Evolutionary conservation across 23 tunicate genomes (phyloP).

Genomic region (Corella eumyota): DNA sequence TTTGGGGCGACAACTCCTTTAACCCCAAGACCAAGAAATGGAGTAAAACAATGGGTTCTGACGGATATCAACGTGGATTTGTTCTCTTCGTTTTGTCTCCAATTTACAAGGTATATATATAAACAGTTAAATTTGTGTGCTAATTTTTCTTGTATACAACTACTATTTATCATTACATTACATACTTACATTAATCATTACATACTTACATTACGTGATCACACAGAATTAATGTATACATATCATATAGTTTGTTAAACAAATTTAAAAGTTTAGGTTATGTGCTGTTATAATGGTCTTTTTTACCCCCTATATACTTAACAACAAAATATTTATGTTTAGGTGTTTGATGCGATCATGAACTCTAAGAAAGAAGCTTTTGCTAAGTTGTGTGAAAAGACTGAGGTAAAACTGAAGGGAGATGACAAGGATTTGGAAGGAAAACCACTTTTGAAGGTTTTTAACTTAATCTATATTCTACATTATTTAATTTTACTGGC

Average conservation of each 20-base stretch:
- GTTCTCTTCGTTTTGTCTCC: conserved; percentile 66
- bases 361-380: conserved; percentile 38
- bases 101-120: conserved; percentile 63
- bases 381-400: conserved; percentile 34
- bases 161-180: too few species aligned
- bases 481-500: too few species aligned
- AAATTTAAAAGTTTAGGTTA: too few species aligned
- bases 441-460: conserved; percentile 74
- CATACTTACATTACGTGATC: too few species aligned
- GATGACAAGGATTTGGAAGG: conserved; percentile 76
- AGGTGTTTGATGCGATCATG: conserved; percentile 83
- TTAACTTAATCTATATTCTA: too few species aligned
- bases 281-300: too few species aligned
- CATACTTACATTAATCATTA: neutral
- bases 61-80: conserved; percentile 48
- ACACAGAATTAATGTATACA: too few species aligned
- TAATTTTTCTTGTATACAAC: too few species aligned
- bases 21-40: conserved; percentile 83
- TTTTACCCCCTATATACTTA: too few species aligned
- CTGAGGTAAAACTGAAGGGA: conserved; percentile 61
- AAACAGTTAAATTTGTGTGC: too few species aligned
- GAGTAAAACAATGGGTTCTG: conserved; percentile 28
- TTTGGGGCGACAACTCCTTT: conserved; percentile 92
- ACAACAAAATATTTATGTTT: neutral
- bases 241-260: too few species aligned